These are phyloP conservation scores for Recurvirostra avosetta DNA, from an alignment of 2,113 vertebrate genomes.

Conservation along the genomic window DNA sequence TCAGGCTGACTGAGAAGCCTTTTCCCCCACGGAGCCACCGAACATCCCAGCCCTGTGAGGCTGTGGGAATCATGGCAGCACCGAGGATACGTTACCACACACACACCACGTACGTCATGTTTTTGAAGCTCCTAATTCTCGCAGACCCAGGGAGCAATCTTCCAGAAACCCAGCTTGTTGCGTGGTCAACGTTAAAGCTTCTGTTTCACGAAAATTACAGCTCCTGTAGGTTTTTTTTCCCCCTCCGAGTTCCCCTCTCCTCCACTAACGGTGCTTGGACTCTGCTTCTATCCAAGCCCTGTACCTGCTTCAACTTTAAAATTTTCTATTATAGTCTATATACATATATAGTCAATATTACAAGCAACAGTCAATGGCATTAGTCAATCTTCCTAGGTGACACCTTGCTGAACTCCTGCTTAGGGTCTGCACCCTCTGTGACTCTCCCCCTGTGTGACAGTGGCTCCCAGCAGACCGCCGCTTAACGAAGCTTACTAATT, in stretches of 20 bases:
- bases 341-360: background rate
- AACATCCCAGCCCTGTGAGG: background rate
- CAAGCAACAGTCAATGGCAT: background rate
- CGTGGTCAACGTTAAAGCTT: background rate
- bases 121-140: background rate
- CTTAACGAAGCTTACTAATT: background rate
- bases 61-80: fast-evolving
- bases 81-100: background rate
- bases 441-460: background rate
- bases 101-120: background rate
- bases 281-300: background rate
- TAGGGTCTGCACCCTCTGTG: background rate
- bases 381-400: background rate
- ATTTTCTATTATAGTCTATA: background rate
- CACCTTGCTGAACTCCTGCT: background rate
- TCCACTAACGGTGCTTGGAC: background rate
- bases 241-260: background rate
- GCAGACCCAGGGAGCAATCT: background rate
- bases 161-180: background rate
- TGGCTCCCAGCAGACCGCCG: background rate
- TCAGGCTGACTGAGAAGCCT: background rate
- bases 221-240: background rate
- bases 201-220: background rate
- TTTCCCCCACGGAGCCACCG: background rate
- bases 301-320: background rate